phyloP scores from a whole-genome alignment of 2,888 invertebrate genomes.

The Acanthopleura granulata region DNA sequence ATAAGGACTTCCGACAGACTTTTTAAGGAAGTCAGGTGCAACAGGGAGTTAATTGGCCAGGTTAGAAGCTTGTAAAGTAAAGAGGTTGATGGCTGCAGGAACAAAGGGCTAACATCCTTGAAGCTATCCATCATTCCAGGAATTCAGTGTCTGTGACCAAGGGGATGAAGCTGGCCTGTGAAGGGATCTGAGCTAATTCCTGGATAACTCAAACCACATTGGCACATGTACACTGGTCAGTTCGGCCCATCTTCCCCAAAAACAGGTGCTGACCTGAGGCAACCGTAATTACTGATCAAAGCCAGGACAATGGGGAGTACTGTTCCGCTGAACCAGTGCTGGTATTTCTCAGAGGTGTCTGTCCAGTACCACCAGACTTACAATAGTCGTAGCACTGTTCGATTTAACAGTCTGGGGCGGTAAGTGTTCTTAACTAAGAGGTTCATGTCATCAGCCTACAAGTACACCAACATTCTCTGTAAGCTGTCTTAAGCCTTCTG shows the following conservation, averaged over 20 bases:
- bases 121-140: too few relatives aligned
- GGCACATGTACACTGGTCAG: neutral
- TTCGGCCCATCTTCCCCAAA: neutral
- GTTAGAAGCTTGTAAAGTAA: too few relatives aligned
- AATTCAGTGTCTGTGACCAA: too few relatives aligned
- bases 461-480: too few relatives aligned
- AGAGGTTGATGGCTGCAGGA: too few relatives aligned
- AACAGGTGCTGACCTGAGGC: neutral
- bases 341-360: slow-evolving; percentile 16
- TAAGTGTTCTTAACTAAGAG: neutral
- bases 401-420: slow-evolving; percentile 11
- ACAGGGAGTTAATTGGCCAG: too few relatives aligned
- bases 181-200: neutral
- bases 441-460: too few relatives aligned
- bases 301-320: slow-evolving; percentile 3
- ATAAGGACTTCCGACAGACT: too few relatives aligned
- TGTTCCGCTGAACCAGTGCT: neutral
- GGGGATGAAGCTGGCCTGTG: neutral
- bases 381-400: neutral
- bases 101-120: too few relatives aligned
- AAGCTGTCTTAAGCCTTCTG: too few relatives aligned
- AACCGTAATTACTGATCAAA: neutral
- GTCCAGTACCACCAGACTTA: neutral
- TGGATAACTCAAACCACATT: slow-evolving; percentile 1
- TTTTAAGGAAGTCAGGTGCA: too few relatives aligned